A percentile compares a stretch with the other conserved stretches of the same genome.
Evolutionary conservation across 2,888 invertebrate genomes (phyloP).

Genomic region (Leucophenga maculata): DNA sequence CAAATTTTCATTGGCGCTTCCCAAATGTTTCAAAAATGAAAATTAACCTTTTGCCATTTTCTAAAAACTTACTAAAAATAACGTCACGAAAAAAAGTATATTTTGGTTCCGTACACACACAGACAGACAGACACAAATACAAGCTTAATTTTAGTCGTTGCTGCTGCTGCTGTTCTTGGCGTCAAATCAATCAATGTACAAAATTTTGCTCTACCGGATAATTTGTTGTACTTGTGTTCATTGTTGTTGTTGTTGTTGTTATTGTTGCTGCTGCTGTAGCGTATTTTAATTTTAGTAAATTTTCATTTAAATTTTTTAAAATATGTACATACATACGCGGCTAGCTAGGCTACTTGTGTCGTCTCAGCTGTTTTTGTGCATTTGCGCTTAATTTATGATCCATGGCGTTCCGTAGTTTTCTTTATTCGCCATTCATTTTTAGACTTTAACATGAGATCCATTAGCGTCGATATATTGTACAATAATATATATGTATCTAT

Average conservation of each 20-base stretch:
- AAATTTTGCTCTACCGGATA: slow-evolving; percentile 16
- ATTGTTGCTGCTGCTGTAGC: too few relatives aligned
- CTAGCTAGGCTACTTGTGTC: not conserved
- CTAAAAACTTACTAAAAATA: slow-evolving; percentile 57
- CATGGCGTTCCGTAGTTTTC: not conserved
- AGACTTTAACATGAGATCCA: not conserved
- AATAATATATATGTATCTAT: not conserved
- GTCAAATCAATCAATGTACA: slow-evolving; percentile 62
- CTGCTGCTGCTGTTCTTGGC: slow-evolving; percentile 40
- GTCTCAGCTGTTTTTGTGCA: slow-evolving; percentile 15
- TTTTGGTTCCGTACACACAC: not conserved
- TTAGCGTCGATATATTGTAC: too few relatives aligned
- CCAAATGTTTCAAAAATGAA: not conserved
- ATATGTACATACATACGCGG: too few relatives aligned
- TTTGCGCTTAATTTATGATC: slow-evolving; percentile 21
- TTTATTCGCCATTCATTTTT: not conserved
- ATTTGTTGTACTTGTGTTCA: slow-evolving; percentile 7
- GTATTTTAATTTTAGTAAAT: too few relatives aligned
- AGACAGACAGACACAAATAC: too few relatives aligned
- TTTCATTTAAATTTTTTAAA: too few relatives aligned
- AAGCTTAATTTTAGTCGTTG: not conserved
- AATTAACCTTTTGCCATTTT: slow-evolving; percentile 7
- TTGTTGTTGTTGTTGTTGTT: not conserved
- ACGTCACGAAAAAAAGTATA: slow-evolving; percentile 9
- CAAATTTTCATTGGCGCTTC: not conserved